Evolutionary conservation across 2,888 invertebrate species (phyloP), one percentile per base, ranked within the genome.

Genomic region (Drosophila meridiana): DNA sequence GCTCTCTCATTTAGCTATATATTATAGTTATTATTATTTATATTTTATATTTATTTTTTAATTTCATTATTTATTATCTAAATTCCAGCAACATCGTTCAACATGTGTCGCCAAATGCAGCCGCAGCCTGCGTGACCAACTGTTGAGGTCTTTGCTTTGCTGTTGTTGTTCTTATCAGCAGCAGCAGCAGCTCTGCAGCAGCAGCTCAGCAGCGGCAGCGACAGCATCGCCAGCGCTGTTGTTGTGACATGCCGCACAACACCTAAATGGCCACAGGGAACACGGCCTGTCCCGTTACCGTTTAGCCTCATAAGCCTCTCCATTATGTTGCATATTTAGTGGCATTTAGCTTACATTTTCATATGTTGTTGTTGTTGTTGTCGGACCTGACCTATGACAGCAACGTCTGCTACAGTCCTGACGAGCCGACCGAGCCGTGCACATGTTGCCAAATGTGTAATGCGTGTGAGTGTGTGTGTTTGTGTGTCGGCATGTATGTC

Each of bases 261-360:
- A 76, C 73, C 70, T 66, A 50, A 63, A 68, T 26, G 50, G 42
- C 61, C 56, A 38, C 55, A 42, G 56, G 57, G 26, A 26, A 28
- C 11, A 28, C 11, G 42, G 26, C n/a, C 42, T 42, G 42, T 42
- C 57, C 57, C 47, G 59, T 60, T 48, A 14, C 45, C 47, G 60
- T 40, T 69, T 65, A 58, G 48, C 64, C 74, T 50, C 56, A 59
- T 47, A 65, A 58, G 55, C 63, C 66, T 40, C 71, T 70, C 50
- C 74, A 75, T 85, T 80, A 73, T 82, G 77, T 79, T 83, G 88
- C 86, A 79, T 82, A 82, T 87, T 87, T 82, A 78, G 85, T 87
- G 85, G 83, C 82, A 81, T 83, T 83, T 78, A 75, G 73, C 73
- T 79, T 70, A 68, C 78, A 60, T 64, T 69, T 52, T 66, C 42